Percentiles rank a stretch among this genome's conserved stretches.
These are phyloP conservation scores for Isotomurus palustris DNA, from an alignment of 2,888 invertebrate species.

Conservation along the genomic window DNA sequence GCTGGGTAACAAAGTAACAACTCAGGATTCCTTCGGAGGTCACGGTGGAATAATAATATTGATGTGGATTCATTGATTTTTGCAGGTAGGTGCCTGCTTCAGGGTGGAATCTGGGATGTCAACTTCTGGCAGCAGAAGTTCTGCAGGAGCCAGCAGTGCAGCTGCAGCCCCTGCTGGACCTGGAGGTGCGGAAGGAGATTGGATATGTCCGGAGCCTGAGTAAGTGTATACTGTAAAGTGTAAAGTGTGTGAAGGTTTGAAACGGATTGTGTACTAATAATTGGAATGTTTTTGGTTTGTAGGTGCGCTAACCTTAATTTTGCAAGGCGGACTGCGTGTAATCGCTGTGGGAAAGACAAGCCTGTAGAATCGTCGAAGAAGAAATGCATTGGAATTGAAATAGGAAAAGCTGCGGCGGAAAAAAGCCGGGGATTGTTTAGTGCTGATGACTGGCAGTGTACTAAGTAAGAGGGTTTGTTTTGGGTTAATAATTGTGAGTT, in stretches of 20 bases:
- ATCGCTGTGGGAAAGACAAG: conserved; percentile 78
- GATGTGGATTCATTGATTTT: too few relatives aligned
- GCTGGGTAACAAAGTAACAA: too few relatives aligned
- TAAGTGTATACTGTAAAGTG: conserved; percentile 14
- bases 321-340: conserved; percentile 81
- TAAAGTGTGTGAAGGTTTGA: background rate
- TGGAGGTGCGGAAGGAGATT: conserved; percentile 37
- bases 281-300: conserved; percentile 12
- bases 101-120: too few relatives aligned
- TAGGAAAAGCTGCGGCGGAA: conserved; percentile 96
- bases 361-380: conserved; percentile 53
- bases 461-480: conserved; percentile 59
- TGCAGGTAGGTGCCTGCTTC: too few relatives aligned
- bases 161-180: background rate
- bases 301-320: conserved; percentile 93
- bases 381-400: conserved; percentile 89
- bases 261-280: background rate
- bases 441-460: conserved; percentile 99
- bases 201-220: conserved; percentile 45
- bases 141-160: background rate
- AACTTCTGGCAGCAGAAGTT: background rate
- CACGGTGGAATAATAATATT: too few relatives aligned
- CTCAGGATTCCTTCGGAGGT: too few relatives aligned
- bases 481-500: too few relatives aligned
- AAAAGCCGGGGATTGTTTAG: conserved; percentile 90